Conservation (phyloP, 2,888 invertebrate species). For the Cynaeus angustus region DNA sequence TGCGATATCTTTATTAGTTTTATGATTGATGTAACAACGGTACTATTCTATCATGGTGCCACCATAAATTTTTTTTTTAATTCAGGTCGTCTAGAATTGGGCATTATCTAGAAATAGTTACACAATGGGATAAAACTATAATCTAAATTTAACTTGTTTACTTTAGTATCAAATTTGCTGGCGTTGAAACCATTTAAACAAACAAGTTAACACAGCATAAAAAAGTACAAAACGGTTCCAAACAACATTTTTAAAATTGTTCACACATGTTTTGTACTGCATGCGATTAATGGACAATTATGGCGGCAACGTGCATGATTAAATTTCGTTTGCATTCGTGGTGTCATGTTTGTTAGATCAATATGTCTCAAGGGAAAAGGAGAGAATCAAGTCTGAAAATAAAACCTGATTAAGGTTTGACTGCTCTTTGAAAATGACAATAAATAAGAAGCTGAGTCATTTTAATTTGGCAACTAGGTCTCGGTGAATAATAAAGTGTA, state of each 20-base stretch:
- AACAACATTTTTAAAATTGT: no score
- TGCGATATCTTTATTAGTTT: no score
- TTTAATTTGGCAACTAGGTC: background rate
- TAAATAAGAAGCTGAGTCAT: background rate
- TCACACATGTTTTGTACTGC: no score
- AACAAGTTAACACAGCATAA: background rate
- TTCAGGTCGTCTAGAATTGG: no score
- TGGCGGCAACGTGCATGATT: no score
- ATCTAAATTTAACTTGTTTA: slow-evolving; percentile 37
- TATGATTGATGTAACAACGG: no score
- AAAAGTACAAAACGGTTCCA: background rate
- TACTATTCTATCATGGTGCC: background rate
- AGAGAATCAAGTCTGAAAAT: no score
- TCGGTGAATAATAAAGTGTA: background rate
- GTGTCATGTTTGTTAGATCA: background rate
- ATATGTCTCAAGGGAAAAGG: background rate
- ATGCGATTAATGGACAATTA: no score
- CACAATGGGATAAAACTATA: slow-evolving; percentile 28
- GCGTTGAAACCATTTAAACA: slow-evolving; percentile 8
- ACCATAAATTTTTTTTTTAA: no score
- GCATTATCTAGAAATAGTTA: slow-evolving; percentile 21
- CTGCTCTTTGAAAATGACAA: no score
- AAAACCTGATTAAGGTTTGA: no score
- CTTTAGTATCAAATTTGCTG: slow-evolving; percentile 39
- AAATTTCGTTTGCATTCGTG: background rate